Percentiles rank a stretch among this genome's conserved stretches.
phyloP scores from a whole-genome alignment of 2,888 invertebrate genomes.

The Pandemis heparana region DNA sequence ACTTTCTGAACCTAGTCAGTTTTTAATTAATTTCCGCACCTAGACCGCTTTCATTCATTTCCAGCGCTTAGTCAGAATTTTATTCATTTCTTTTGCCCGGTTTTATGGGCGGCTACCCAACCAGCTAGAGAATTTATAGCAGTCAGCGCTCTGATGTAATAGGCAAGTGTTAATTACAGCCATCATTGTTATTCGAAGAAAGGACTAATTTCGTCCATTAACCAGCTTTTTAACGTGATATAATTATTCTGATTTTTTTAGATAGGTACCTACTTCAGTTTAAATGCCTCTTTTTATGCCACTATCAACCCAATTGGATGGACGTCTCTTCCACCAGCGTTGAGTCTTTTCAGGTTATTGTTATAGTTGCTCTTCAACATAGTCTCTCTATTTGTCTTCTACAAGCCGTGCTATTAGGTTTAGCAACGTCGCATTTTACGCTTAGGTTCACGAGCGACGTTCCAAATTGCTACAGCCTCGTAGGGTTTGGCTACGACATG shows the following conservation, averaged over 20 bases:
- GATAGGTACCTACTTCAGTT: conserved; percentile 13
- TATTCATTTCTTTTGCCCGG: conserved; percentile 5
- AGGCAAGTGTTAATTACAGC: conserved; percentile 42
- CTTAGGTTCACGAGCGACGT: too few relatives aligned
- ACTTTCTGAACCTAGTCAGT: neutral
- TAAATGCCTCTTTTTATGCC: neutral
- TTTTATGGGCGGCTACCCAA: conserved; percentile 6
- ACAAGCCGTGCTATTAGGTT: too few relatives aligned
- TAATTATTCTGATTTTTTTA: conserved; percentile 21
- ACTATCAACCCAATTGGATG: too few relatives aligned
- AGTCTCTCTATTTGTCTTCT: too few relatives aligned
- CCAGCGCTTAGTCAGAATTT: neutral
- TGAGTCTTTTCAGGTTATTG: too few relatives aligned
- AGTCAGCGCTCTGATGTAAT: conserved; percentile 39
- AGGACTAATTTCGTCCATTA: conserved; percentile 24
- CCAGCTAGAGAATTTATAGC: conserved; percentile 3
- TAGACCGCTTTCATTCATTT: conserved; percentile 15
- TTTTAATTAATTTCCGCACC: neutral
- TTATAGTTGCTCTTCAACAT: too few relatives aligned
- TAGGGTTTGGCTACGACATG: too few relatives aligned
- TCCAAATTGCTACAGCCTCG: too few relatives aligned
- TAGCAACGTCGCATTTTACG: too few relatives aligned
- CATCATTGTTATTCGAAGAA: conserved; percentile 38
- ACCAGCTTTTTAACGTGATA: conserved; percentile 7
- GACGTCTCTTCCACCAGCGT: too few relatives aligned